Evolutionary conservation across 2,888 invertebrate species (phyloP), one percentile per base, ranked within the genome.

Genomic region (Orchesellides sinensis): DNA sequence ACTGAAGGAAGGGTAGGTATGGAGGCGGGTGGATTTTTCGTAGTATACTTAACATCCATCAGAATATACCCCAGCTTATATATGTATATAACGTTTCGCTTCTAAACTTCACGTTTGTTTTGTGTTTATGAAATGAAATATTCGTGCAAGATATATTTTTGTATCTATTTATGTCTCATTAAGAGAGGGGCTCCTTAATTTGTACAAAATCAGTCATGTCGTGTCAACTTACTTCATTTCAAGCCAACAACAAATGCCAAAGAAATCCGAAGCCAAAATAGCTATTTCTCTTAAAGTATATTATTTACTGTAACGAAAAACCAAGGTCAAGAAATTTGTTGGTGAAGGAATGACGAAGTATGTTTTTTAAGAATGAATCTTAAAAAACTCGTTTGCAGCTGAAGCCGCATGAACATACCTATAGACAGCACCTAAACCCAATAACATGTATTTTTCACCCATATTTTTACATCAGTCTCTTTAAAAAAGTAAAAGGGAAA

Each of bases 301-400:
- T 25, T 70, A 27, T 78, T 70, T 49, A 69, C 35, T 52, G 69
- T 69, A 78, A 70, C 25, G 52, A 35, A 35, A 77, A 77, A 68
- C 69, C 77, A 77, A 78, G 78, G 78, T 78, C 78, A 78, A 54
- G 63, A 70, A 35, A 52, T 25, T 75, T 23, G 61, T 47, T 70
- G 56, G 19, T 23, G 52, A 32, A 19, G 72, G 8, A 19, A 5
- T 6, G 10, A 10, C 32, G 45, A 19, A 52, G 29, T 47, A 49
- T 19, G 35, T 69, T 75, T 78, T 78, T 78, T 59, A 70, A 69
- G 63, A 78, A 70, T 70, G 70, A 78, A 69, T 10, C 35, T 40
- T 5, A 35, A 35, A 35, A 35, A 8, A 12, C 35, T 5, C 35
- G 12, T 35, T 12, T 35, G 35, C 35, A 35, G 12, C n/a, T n/a